Conservation (phyloP, 2,113 vertebrate genomes). For the Stomatorhinus ivindoensis region DNA sequence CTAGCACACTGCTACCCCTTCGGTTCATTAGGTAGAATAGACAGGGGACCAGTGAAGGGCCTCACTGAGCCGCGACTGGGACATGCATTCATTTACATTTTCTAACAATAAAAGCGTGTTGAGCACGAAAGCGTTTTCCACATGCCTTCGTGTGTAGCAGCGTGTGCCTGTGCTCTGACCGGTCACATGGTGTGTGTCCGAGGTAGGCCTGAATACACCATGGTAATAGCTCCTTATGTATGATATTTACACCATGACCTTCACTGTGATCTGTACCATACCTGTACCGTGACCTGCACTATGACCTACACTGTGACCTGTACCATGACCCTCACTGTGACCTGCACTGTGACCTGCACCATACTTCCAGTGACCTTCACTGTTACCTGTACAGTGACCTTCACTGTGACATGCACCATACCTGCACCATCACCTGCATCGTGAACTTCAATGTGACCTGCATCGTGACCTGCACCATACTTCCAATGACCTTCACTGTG, state of each 20-base stretch:
- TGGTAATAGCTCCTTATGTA: background rate
- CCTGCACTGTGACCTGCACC: background rate
- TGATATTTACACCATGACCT: background rate
- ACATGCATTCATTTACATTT: background rate
- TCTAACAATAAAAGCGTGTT: background rate
- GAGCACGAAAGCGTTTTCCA: background rate
- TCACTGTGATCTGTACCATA: too few species aligned
- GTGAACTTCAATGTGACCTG: background rate
- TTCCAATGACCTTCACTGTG: too few species aligned
- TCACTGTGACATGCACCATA: too few species aligned
- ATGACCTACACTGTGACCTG: background rate
- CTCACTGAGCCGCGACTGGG: background rate
- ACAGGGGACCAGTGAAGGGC: background rate
- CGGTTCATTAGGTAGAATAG: background rate
- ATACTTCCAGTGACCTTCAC: constrained; percentile 4
- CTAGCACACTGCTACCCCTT: background rate
- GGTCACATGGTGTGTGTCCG: background rate
- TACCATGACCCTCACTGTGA: constrained; percentile 23
- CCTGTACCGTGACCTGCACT: background rate
- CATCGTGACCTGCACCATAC: background rate
- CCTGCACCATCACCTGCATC: constrained; percentile 14
- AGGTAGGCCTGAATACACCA: background rate
- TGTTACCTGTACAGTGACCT: too few species aligned
- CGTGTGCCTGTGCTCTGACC: background rate
- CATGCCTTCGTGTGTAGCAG: background rate